Evolutionary conservation across 2,113 vertebrate species (phyloP), one percentile per base, ranked within the genome.

Genomic region (Anthoscopus minutus): DNA sequence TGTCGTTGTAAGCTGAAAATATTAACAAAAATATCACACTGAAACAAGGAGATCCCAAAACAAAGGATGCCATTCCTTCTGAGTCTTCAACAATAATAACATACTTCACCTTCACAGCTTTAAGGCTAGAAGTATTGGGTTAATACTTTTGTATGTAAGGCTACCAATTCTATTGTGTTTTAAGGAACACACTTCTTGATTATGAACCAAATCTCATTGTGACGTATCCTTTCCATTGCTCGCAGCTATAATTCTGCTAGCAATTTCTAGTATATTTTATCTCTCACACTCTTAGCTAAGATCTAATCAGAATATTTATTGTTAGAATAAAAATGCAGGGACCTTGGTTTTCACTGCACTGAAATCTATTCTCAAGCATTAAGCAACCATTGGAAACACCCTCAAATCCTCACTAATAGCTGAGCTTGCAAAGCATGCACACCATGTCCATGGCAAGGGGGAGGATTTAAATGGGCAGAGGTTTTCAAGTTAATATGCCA

Each of bases 1-100:
- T 99, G 97, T 99, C 99, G 94, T 99, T 99, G 97, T 99, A 99
- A 90, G 99, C 99, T 99, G 97, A 70, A 97, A 94, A 78, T 30
- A 82, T 37, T 51, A 94, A 96, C 27, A 96, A 45, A 90, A 89
- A 73, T 10, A 89, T 2, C 28, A 28, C 35, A 57, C 72, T 95
- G 66, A 94, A 94, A 90, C 74, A 89, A 69, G 60, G 11, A 72
- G 7, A 86, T 51, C 89, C 4, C 58, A 62, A 62, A 77, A 57
- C 37, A 78, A 83, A 89, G 33, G 21, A 47, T 37, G 23, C 4
- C 20, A 66, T 67, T 90, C n/a, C 35, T 81, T 84, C 77, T 76
- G 65, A 82, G 23, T 38, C 23, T 27, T 57, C 14, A 87, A 47
- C n/a, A 56, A 38, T 35, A 56, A 37, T 8, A 11, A 47, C 33